Evolutionary conservation across 2,888 invertebrate genomes (phyloP).

Genomic region (Brachylomia viminalis): DNA sequence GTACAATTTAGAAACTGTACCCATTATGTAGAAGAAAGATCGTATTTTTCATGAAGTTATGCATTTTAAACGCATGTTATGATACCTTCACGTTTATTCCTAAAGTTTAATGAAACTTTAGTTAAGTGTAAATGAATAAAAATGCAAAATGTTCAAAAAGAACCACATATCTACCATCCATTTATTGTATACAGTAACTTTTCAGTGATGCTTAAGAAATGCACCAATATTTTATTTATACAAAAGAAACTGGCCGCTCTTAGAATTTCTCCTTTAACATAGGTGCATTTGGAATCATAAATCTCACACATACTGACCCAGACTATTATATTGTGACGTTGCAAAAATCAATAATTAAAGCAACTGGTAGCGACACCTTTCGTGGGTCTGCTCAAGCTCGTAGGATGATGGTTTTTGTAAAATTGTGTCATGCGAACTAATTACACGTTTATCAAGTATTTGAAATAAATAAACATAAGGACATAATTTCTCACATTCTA

Average conservation of each 20-base stretch:
- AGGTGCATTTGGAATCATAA: not conserved
- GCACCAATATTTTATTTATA: not conserved
- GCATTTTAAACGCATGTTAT: not conserved
- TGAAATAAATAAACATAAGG: too few species aligned
- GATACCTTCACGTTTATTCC: not conserved
- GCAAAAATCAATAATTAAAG: too few species aligned
- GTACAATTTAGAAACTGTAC: conserved; percentile 30
- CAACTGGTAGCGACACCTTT: too few species aligned
- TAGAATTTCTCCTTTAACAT: not conserved
- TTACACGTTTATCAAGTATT: too few species aligned
- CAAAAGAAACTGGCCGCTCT: not conserved
- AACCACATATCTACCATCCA: not conserved
- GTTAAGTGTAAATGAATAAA: not conserved
- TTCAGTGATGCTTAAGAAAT: too few species aligned
- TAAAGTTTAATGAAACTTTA: not conserved
- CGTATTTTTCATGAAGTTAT: conserved; percentile 3
- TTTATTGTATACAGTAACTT: not conserved
- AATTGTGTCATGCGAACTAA: too few species aligned
- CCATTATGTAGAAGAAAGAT: conserved; percentile 15
- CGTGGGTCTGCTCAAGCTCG: too few species aligned
- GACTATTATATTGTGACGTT: too few species aligned
- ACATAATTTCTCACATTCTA: too few species aligned
- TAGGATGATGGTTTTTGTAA: too few species aligned
- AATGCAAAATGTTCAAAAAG: not conserved
- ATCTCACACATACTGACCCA: not conserved